Evolutionary conservation across 2,113 vertebrate species (phyloP).

Genomic region (Dicentrarchus labrax): DNA sequence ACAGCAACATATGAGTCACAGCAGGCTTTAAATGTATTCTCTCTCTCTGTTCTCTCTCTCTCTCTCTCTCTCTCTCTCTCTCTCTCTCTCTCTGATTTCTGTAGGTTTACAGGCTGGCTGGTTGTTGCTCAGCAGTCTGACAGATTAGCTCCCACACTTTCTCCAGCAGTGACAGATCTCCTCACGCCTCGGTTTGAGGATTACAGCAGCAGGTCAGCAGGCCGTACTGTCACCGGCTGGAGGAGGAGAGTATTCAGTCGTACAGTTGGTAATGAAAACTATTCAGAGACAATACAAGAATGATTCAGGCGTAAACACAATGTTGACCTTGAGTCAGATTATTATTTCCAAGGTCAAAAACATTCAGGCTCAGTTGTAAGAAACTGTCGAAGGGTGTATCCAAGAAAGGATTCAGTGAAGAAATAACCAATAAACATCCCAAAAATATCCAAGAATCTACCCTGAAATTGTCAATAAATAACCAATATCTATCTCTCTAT

Average conservation of each 20-base stretch:
- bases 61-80: not conserved
- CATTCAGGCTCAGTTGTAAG: too few relatives aligned
- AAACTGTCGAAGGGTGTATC: too few relatives aligned
- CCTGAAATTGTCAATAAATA: too few relatives aligned
- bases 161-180: slow-evolving; percentile 45
- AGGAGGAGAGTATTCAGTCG: not conserved
- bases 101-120: slow-evolving; percentile 26
- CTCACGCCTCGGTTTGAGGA: slow-evolving; percentile 36
- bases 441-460: not conserved
- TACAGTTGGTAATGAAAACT: not conserved
- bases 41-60: not conserved
- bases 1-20: slow-evolving; percentile 37
- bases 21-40: not conserved
- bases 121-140: slow-evolving; percentile 53
- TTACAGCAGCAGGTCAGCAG: slow-evolving; percentile 43
- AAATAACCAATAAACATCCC: not conserved
- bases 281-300: not conserved
- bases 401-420: too few relatives aligned
- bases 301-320: not conserved
- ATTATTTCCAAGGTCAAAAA: too few relatives aligned
- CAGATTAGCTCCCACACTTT: slow-evolving; percentile 59
- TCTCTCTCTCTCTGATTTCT: slow-evolving; percentile 20
- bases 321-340: not conserved
- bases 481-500: not conserved
- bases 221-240: not conserved